A percentile compares a stretch with the other conserved stretches of the same genome.
phyloP scores from a whole-genome alignment of 2,888 invertebrate species.

The Deilephila elpenor region DNA sequence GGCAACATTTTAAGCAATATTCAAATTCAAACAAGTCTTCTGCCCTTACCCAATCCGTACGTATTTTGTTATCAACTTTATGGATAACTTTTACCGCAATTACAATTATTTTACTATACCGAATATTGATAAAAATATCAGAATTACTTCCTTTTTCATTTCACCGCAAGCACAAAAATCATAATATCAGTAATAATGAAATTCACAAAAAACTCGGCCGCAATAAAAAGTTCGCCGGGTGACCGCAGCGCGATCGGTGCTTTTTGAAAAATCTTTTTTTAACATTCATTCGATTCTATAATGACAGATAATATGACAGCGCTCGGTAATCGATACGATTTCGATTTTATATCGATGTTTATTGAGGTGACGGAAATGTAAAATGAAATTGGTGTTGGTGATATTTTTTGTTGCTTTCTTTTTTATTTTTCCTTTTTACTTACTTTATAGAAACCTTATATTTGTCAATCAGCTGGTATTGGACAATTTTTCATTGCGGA shows the following conservation, averaged over 20 bases:
- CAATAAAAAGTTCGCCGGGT: conserved; percentile 52
- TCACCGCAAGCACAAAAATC: conserved; percentile 21
- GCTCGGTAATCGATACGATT: conserved; percentile 49
- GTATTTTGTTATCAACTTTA: no score
- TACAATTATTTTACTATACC: not conserved
- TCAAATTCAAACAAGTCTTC: no score
- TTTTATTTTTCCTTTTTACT: conserved; percentile 16
- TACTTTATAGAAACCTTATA: not conserved
- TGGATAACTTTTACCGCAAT: no score
- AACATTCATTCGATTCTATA: conserved; percentile 61
- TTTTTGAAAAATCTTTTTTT: conserved; percentile 63
- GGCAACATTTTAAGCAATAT: no score
- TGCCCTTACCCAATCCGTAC: no score
- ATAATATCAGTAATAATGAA: conserved; percentile 28
- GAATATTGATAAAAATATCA: not conserved
- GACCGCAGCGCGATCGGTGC: conserved; percentile 67
- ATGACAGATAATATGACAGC: conserved; percentile 58
- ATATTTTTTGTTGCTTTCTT: conserved; percentile 13
- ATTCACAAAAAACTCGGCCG: conserved; percentile 50
- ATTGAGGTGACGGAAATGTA: conserved; percentile 23
- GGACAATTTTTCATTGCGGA: no score
- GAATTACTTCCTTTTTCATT: conserved; percentile 16
- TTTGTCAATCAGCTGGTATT: no score
- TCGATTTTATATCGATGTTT: conserved; percentile 30
- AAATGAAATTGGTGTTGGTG: conserved; percentile 18